A percentile compares a stretch with the other conserved stretches of the same genome.
These are phyloP conservation scores for Nomada hirtipes DNA, from an alignment of 2,888 invertebrate genomes.

Conservation along the genomic window DNA sequence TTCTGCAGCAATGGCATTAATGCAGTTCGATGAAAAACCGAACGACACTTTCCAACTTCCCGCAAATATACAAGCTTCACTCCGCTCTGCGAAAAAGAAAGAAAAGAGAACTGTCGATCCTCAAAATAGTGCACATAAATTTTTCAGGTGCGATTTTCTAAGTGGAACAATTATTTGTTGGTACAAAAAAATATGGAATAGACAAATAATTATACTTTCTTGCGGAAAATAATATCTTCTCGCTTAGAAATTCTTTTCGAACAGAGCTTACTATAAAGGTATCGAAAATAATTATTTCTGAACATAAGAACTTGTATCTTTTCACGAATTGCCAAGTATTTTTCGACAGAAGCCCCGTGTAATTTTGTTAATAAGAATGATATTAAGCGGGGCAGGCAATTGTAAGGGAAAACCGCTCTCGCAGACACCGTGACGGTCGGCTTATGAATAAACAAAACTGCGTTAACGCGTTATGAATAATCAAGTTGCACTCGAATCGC, in stretches of 20 bases:
- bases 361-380: conserved; percentile 36
- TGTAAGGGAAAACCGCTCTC: conserved; percentile 15
- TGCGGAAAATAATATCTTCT: too few relatives aligned
- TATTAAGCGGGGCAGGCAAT: conserved; percentile 29
- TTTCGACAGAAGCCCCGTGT: neutral
- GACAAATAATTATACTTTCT: too few relatives aligned
- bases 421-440: conserved; percentile 25
- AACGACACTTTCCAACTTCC: too few relatives aligned
- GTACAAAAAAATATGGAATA: too few relatives aligned
- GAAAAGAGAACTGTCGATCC: too few relatives aligned
- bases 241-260: too few relatives aligned
- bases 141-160: too few relatives aligned
- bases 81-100: too few relatives aligned
- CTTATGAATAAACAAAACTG: conserved; percentile 62
- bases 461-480: conserved; percentile 62
- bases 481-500: conserved; percentile 47
- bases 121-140: too few relatives aligned
- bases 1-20: neutral
- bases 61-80: too few relatives aligned
- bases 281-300: neutral
- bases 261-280: neutral
- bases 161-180: too few relatives aligned
- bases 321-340: neutral
- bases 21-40: too few relatives aligned
- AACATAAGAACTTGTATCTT: neutral